phyloP scores from a whole-genome alignment of 2,888 invertebrate species.

The Lasioglossum malachurum region DNA sequence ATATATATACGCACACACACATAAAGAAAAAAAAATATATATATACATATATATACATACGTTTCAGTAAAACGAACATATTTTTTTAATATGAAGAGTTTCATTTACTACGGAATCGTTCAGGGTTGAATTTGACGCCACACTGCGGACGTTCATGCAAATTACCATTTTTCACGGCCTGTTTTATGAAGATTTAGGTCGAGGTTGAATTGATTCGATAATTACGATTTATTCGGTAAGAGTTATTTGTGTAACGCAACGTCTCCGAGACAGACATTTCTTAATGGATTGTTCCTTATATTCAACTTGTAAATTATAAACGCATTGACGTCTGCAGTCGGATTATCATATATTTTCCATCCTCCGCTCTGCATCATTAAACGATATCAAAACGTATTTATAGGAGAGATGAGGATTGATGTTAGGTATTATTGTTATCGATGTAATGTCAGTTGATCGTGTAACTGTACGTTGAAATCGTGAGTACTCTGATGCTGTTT shows the following conservation, averaged over 20 bases:
- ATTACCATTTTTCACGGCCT: not conserved
- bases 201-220: not conserved
- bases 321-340: not conserved
- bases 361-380: not conserved
- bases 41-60: constrained; percentile 18
- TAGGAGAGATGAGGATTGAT: not conserved
- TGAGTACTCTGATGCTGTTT: not conserved
- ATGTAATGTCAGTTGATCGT: constrained; percentile 17
- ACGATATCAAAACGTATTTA: not conserved
- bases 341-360: constrained; percentile 12
- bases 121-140: constrained; percentile 5
- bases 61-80: constrained; percentile 31
- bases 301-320: not conserved
- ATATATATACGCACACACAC: too few species aligned
- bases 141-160: not conserved
- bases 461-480: not conserved
- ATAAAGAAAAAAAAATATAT: constrained; percentile 17
- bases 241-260: not conserved
- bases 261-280: not conserved
- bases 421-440: constrained; percentile 20
- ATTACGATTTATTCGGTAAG: not conserved
- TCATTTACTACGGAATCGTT: constrained; percentile 37
- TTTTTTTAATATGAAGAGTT: constrained; percentile 45
- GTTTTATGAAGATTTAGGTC: not conserved
- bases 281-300: not conserved